Conservation (phyloP, 2,888 invertebrate species). For the Orthosia incerta region DNA sequence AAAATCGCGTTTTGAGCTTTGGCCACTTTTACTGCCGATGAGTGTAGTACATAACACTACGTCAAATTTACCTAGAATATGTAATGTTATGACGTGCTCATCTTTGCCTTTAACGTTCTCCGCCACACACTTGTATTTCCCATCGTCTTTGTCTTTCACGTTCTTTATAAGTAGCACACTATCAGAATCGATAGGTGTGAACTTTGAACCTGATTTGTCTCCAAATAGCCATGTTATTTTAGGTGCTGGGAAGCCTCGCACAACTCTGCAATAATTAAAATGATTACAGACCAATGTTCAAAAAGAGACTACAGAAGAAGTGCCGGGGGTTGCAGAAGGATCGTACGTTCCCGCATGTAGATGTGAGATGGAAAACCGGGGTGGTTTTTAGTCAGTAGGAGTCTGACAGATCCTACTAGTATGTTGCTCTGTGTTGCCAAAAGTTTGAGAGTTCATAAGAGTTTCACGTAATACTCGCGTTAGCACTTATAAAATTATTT, state of each 20-base stretch:
- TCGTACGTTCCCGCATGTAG: too few species aligned
- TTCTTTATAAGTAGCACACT: conserved; percentile 15
- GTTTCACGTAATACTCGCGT: too few species aligned
- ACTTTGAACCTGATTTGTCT: conserved; percentile 4
- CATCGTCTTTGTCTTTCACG: conserved; percentile 13
- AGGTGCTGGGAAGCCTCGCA: conserved; percentile 37
- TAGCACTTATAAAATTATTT: too few species aligned
- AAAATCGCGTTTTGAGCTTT: too few species aligned
- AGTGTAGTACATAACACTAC: not conserved
- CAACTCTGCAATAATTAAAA: conserved; percentile 11
- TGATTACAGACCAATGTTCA: not conserved
- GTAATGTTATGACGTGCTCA: conserved; percentile 28
- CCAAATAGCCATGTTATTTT: conserved; percentile 37
- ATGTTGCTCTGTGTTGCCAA: too few species aligned
- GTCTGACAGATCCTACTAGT: too few species aligned
- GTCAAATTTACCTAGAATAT: conserved; percentile 21
- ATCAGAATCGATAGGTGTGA: not conserved
- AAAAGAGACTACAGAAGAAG: not conserved
- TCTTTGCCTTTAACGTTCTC: conserved; percentile 20
- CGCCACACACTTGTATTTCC: conserved; percentile 42
- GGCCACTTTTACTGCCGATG: too few species aligned
- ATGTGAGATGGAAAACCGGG: too few species aligned
- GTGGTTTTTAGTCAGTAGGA: too few species aligned
- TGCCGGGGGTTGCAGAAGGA: too few species aligned
- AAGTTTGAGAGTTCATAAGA: too few species aligned